Evolutionary conservation across 2,888 invertebrate genomes (phyloP).

Genomic region (Acrobasis consociella): DNA sequence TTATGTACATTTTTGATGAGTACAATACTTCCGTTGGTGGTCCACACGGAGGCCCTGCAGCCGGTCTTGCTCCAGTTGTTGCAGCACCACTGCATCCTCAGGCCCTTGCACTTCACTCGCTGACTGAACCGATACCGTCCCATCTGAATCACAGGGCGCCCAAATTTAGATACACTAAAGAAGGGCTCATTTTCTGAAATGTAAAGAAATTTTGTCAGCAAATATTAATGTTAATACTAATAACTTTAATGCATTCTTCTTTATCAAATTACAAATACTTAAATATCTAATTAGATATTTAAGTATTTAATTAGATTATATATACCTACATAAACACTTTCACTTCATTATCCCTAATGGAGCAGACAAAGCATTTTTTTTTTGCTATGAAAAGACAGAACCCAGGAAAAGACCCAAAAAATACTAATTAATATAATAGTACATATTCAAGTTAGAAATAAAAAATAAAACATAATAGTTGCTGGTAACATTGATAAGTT

Average conservation of each 20-base stretch:
- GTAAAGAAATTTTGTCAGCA: slow-evolving; percentile 11
- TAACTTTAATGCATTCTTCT: too few species aligned
- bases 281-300: too few species aligned
- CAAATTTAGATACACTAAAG: slow-evolving; percentile 20
- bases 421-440: too few species aligned
- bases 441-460: too few species aligned
- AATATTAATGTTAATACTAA: too few species aligned
- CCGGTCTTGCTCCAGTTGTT: slow-evolving; percentile 36
- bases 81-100: slow-evolving; percentile 47
- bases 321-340: too few species aligned
- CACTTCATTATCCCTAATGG: too few species aligned
- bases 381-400: too few species aligned
- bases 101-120: slow-evolving; percentile 38
- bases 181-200: slow-evolving; percentile 22
- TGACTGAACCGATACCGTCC: slow-evolving; percentile 46
- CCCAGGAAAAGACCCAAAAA: too few species aligned
- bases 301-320: too few species aligned
- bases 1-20: slow-evolving; percentile 37
- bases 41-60: slow-evolving; percentile 48
- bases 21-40: slow-evolving; percentile 37
- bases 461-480: neutral
- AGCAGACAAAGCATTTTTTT: too few species aligned
- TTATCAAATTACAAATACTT: too few species aligned
- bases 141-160: slow-evolving; percentile 30
- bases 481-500: neutral